phyloP scores from a whole-genome alignment of 2,113 vertebrate genomes.

The Bolborhynchus lineola region DNA sequence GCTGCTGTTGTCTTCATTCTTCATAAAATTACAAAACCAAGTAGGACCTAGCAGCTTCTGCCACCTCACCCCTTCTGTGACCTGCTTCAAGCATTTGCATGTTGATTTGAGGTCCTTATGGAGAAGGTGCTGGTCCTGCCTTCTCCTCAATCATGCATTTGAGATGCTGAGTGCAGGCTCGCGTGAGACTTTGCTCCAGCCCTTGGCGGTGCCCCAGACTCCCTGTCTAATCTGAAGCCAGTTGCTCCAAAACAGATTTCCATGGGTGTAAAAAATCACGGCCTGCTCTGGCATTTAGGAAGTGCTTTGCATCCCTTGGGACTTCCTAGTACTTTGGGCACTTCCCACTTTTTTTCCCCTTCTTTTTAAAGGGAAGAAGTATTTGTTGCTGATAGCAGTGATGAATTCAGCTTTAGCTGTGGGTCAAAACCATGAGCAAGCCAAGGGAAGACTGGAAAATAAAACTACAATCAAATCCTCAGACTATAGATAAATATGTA shows the following conservation, averaged over 20 bases:
- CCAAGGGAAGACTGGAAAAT: not conserved
- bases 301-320: constrained; percentile 35
- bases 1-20: not conserved
- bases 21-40: not conserved
- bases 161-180: not conserved
- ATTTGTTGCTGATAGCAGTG: not conserved
- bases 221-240: constrained; percentile 1
- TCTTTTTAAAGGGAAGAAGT: not conserved
- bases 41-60: not conserved
- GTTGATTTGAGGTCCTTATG: fast-evolving
- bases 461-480: not conserved
- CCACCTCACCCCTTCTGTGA: not conserved
- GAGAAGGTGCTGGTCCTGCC: not conserved
- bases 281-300: constrained; percentile 35
- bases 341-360: not conserved
- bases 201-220: not conserved
- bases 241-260: constrained; percentile 36
- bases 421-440: not conserved
- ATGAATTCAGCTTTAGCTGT: not conserved
- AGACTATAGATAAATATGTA: not conserved
- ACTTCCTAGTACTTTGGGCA: constrained; percentile 27
- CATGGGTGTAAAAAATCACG: constrained; percentile 57
- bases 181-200: not conserved
- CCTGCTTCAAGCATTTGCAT: not conserved
- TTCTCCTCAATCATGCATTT: fast-evolving